phyloP scores from a whole-genome alignment of 2,888 invertebrate genomes.

The Rutpela maculata region DNA sequence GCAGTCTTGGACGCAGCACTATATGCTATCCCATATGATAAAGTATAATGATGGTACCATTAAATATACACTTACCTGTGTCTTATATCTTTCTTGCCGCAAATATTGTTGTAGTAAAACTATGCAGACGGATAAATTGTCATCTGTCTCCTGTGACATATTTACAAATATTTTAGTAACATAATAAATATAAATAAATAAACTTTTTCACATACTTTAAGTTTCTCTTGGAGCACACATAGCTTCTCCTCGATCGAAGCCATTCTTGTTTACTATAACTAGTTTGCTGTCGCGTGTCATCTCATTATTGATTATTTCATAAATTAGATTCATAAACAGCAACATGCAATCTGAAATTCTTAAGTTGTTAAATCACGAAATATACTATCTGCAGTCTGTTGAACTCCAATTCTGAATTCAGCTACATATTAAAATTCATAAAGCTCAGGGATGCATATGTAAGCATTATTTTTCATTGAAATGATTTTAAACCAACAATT shows the following conservation, averaged over 20 bases:
- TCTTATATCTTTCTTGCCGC: slow-evolving; percentile 59
- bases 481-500: too few species aligned
- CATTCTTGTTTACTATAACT: slow-evolving; percentile 60
- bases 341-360: slow-evolving; percentile 61
- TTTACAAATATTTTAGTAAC: neutral
- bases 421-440: neutral
- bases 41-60: too few species aligned
- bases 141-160: slow-evolving; percentile 64
- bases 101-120: slow-evolving; percentile 66
- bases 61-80: slow-evolving; percentile 50
- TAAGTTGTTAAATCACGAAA: slow-evolving; percentile 53
- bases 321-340: slow-evolving; percentile 65
- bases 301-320: slow-evolving; percentile 66
- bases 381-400: slow-evolving; percentile 43
- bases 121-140: slow-evolving; percentile 64
- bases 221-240: slow-evolving; percentile 64
- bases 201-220: slow-evolving; percentile 61
- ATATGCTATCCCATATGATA: too few species aligned
- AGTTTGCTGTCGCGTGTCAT: slow-evolving; percentile 66
- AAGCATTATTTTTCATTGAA: too few species aligned
- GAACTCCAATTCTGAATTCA: slow-evolving; percentile 30
- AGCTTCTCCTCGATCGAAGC: slow-evolving; percentile 66
- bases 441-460: neutral
- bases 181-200: neutral
- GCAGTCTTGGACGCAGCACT: too few species aligned